Base-by-base conservation (phyloP, 1,140 invertebrate species). In the Bombus fervidus region DNA sequence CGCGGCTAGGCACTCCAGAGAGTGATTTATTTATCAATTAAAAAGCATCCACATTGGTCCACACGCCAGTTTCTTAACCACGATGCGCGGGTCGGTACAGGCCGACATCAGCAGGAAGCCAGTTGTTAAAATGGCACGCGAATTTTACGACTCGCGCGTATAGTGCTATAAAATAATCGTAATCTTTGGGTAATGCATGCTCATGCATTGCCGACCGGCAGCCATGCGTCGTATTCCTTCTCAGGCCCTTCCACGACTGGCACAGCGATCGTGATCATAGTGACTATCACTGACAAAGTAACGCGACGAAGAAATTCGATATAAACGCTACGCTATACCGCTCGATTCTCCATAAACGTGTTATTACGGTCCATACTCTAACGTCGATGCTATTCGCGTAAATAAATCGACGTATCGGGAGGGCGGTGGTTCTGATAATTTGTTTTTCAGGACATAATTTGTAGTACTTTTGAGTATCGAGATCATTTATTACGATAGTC, bases 91-190 rank as follows among this genome's bases (percentile, higher is more conserved):
- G 39, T 43, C 85, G 81, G 53, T 81, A 34, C 78, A 77, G 53
- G 75, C 86, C 76, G 25, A 66, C 88, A 87, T 69, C 89, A 86
- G 86, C 88, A 90, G 89, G 89, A 90, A 90, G 89, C 89, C 89
- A 90, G 88, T 90, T 90, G 89, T 90, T 90, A 90, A 90, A 90
- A 90, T 90, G 89, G 89, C 89, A 90, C 88, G 86, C 82, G 83
- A 90, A 90, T 90, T 90, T 90, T 90, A 90, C 83, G 89, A 90
- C 89, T 90, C 81, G 76, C 88, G 88, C 86, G 86, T 89, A 88
- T 86, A 88, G 88, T 80, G 89, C 86, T 86, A 90, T 91, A 91
- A 91, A 91, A 91, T 91, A 91, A 91, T 90, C 90, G 89, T 91
- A 91, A 91, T 91, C 89, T 90, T 88, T 90, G 86, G 89, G 72